Evolutionary conservation across 2,888 invertebrate genomes (phyloP).

Genomic region (Drosophila lacicola): DNA sequence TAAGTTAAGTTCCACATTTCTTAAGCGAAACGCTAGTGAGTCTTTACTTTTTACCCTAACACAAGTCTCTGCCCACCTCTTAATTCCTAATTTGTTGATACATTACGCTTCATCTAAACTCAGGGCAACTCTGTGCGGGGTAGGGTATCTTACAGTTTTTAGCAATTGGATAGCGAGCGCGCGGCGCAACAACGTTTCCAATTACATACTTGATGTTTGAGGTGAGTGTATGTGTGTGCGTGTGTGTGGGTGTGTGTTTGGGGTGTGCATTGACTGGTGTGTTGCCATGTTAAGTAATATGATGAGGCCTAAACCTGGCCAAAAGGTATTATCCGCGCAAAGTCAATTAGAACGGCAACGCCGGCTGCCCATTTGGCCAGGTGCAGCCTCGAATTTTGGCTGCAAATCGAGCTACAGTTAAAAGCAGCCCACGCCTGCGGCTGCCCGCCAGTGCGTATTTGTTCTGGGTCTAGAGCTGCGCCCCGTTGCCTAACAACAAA

Average conservation of each 20-base stretch:
- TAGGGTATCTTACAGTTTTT: constrained; percentile 37
- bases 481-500: constrained; percentile 12
- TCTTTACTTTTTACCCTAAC: too few species aligned
- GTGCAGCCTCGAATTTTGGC: neutral
- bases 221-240: constrained; percentile 9
- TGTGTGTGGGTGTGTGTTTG: constrained; percentile 12
- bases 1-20: too few species aligned
- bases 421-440: constrained; percentile 4
- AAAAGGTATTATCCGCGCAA: constrained; percentile 72
- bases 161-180: constrained; percentile 37
- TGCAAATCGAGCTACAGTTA: neutral
- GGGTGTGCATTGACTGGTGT: constrained; percentile 7
- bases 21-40: too few species aligned
- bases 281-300: constrained; percentile 72
- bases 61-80: too few species aligned
- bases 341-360: constrained; percentile 80
- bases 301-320: constrained; percentile 75
- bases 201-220: constrained; percentile 46
- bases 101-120: neutral
- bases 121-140: neutral
- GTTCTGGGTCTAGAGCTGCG: neutral
- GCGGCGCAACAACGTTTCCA: constrained; percentile 33
- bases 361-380: constrained; percentile 13
- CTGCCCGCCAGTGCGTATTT: constrained; percentile 10
- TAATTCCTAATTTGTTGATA: too few species aligned